A percentile compares a stretch with the other conserved stretches of the same genome.
phyloP scores from a whole-genome alignment of 2,888 invertebrate species.

The Aplocera efformata region DNA sequence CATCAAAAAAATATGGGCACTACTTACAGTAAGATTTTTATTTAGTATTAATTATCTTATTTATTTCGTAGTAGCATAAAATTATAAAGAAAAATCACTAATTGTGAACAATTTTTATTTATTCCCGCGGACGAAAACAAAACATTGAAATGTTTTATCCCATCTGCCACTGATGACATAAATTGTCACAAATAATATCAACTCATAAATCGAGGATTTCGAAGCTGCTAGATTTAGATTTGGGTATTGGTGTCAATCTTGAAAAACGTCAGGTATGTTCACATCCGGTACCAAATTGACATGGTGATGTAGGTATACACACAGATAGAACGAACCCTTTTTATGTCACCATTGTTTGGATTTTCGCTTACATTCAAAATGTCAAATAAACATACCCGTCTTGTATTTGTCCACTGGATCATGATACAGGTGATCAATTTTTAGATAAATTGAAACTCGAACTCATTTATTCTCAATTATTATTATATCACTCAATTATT shows the following conservation, averaged over 20 bases:
- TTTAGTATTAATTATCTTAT: no score
- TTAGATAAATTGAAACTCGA: no score
- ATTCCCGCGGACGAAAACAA: background rate
- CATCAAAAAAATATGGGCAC: no score
- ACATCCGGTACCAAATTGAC: conserved; percentile 45
- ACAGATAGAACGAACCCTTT: conserved; percentile 46
- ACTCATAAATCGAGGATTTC: conserved; percentile 35
- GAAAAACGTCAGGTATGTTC: conserved; percentile 38
- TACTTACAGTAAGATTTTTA: no score
- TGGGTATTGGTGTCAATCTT: conserved; percentile 45
- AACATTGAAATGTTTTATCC: conserved; percentile 16
- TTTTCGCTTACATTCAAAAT: conserved; percentile 21
- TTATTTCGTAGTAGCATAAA: no score
- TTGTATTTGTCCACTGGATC: conserved; percentile 13
- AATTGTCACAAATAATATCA: conserved; percentile 29
- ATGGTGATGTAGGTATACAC: conserved; percentile 44
- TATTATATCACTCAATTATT: no score
- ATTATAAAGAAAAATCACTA: no score
- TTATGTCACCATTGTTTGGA: conserved; percentile 37
- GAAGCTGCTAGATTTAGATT: conserved; percentile 40
- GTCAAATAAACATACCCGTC: conserved; percentile 21
- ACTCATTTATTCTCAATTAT: no score
- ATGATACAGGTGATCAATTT: no score
- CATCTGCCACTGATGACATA: conserved; percentile 13
- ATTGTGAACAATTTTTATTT: no score